Evolutionary conservation across 2,888 invertebrate species (phyloP).

Genomic region (Crepidodera aurea): DNA sequence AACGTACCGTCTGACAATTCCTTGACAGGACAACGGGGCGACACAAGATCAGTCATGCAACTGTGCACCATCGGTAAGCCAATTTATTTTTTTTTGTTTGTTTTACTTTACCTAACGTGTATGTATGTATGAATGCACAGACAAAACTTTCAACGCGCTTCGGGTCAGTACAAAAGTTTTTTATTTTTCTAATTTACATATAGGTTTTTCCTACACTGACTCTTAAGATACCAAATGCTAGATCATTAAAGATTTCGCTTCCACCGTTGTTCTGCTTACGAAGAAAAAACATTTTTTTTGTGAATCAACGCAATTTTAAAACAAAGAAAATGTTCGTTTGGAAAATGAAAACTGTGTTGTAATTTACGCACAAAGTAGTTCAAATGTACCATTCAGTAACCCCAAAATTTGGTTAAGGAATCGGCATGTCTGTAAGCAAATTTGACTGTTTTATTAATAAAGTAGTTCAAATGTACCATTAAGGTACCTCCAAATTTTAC

Average conservation of each 20-base stretch:
- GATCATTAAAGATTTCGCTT: background rate
- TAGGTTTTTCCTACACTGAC: slow-evolving; percentile 31
- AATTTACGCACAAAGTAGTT: too few relatives aligned
- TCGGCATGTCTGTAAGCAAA: too few relatives aligned
- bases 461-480: too few relatives aligned
- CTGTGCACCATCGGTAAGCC: slow-evolving; percentile 53
- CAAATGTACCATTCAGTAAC: too few relatives aligned
- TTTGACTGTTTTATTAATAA: too few relatives aligned
- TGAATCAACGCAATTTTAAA: too few relatives aligned
- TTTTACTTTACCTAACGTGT: slow-evolving; percentile 36
- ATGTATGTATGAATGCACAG: slow-evolving; percentile 46
- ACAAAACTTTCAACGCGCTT: slow-evolving; percentile 55
- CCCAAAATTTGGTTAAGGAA: too few relatives aligned
- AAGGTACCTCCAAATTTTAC: too few relatives aligned
- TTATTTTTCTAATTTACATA: slow-evolving; percentile 50
- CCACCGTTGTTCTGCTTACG: slow-evolving; percentile 7
- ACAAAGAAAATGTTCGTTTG: too few relatives aligned
- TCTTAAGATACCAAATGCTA: slow-evolving; percentile 11
- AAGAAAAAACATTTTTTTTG: background rate
- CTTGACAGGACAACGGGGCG: slow-evolving; percentile 42
- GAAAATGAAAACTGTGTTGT: too few relatives aligned
- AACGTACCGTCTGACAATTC: slow-evolving; percentile 58
- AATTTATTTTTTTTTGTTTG: slow-evolving; percentile 31
- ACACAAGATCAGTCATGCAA: slow-evolving; percentile 54
- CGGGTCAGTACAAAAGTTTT: slow-evolving; percentile 53